Evolutionary conservation across 2,797 vertebrate genomes (phyloP).

Genomic region (Pangasius larnaudii): DNA sequence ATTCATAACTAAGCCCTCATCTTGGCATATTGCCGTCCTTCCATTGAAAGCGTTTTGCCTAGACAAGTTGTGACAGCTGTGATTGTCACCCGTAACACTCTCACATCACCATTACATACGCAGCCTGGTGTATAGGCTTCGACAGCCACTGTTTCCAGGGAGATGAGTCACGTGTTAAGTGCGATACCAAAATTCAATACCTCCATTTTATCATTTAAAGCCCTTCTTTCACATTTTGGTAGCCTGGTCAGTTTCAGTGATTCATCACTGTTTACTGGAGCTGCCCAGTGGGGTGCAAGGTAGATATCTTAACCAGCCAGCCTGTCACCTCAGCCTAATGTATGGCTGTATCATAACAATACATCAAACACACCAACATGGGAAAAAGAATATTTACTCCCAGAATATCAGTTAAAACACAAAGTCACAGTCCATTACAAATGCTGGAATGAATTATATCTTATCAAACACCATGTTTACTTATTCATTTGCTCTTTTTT

Average conservation of each 20-base stretch:
- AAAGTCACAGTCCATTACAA: conserved; percentile 40
- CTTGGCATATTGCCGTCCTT: conserved; percentile 18
- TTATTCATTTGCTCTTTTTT: conserved; percentile 31
- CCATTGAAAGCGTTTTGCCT: conserved; percentile 28
- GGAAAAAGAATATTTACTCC: conserved; percentile 19
- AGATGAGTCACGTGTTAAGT: conserved; percentile 47
- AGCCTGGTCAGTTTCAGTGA: conserved; percentile 65
- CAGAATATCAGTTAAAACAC: conserved; percentile 13
- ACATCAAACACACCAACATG: conserved; percentile 29
- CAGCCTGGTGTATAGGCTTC: conserved; percentile 26
- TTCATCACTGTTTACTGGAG: conserved; percentile 58
- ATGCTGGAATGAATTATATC: conserved; percentile 47
- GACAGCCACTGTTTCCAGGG: conserved; percentile 39
- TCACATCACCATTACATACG: conserved; percentile 33
- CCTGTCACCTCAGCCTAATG: conserved; percentile 23
- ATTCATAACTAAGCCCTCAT: conserved; percentile 24
- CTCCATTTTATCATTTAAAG: conserved; percentile 70
- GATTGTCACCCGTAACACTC: conserved; percentile 31
- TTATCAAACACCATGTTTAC: conserved; percentile 43
- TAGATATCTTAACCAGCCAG: conserved; percentile 48
- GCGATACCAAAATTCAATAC: conserved; percentile 65
- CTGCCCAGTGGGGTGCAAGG: conserved; percentile 53
- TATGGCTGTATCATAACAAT: conserved; percentile 39
- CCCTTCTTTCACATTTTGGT: conserved; percentile 62
- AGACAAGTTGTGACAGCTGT: conserved; percentile 40